Evolutionary conservation across 2,797 vertebrate genomes (phyloP).

Genomic region (Hippoglossus hippoglossus): DNA sequence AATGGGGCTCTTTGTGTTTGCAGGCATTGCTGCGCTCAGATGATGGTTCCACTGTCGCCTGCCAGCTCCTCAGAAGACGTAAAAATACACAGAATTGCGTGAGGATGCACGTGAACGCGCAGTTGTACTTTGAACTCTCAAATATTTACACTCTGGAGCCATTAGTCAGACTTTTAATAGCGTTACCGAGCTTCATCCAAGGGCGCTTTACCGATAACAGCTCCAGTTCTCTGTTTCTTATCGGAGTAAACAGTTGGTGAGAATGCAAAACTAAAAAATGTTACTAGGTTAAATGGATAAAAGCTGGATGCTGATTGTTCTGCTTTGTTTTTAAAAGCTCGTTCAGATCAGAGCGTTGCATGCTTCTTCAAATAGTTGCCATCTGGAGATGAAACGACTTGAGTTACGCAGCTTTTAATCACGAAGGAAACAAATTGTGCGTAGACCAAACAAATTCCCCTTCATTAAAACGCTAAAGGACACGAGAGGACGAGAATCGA

Average conservation of each 20-base stretch:
- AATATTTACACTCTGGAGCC: background rate
- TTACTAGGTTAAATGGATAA: background rate
- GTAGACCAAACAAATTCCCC: conserved; percentile 55
- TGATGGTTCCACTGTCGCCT: conserved; percentile 43
- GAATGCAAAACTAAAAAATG: background rate
- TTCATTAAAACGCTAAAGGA: conserved; percentile 25
- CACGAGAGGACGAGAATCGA: conserved; percentile 4
- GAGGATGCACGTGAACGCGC: background rate
- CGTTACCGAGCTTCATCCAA: background rate
- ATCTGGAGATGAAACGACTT: conserved; percentile 73
- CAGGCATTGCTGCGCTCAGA: conserved; percentile 43
- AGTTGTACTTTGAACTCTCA: conserved; percentile 2
- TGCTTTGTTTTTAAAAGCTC: conserved; percentile 43
- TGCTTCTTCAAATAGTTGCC: conserved; percentile 69
- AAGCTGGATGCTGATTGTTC: conserved; percentile 26
- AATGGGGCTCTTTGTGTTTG: conserved; percentile 74
- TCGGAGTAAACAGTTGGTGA: conserved; percentile 19
- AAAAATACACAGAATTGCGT: conserved; percentile 35
- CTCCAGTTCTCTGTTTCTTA: conserved; percentile 1
- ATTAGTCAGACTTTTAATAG: background rate
- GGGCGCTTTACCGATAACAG: conserved; percentile 7
- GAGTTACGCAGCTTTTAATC: conserved; percentile 60
- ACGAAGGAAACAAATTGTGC: conserved; percentile 48
- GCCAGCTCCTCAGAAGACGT: conserved; percentile 32
- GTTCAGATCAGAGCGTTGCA: conserved; percentile 56